Evolutionary conservation across 2,113 vertebrate genomes (phyloP).

Genomic region (Mustela nigripes): DNA sequence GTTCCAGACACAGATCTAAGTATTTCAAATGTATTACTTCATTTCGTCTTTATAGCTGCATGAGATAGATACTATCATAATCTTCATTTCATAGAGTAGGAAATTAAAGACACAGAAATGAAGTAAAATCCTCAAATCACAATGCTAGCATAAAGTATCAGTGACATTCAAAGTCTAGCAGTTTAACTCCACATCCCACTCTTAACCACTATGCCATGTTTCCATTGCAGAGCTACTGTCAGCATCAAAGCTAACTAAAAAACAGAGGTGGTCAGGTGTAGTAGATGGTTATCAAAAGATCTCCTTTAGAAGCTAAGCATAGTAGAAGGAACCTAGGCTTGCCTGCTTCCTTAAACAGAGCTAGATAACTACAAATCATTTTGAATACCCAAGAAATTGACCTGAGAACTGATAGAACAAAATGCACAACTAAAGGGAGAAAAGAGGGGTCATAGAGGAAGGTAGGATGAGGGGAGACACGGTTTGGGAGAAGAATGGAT

Average conservation of each 20-base stretch:
- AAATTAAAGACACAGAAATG: not conserved
- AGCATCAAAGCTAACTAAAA: not conserved
- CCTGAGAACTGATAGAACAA: not conserved
- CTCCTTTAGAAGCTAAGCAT: not conserved
- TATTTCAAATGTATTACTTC: not conserved
- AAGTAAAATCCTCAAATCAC: slow-evolving; percentile 37
- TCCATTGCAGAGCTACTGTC: not conserved
- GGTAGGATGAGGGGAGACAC: not conserved
- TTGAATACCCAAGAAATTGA: not conserved
- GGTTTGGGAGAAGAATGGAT: not conserved
- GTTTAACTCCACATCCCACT: not conserved
- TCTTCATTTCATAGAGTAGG: not conserved
- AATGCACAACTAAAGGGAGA: not conserved
- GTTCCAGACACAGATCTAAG: not conserved
- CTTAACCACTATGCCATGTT: not conserved
- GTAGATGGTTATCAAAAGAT: not conserved
- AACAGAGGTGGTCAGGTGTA: not conserved
- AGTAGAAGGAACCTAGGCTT: not conserved
- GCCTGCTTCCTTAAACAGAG: not conserved
- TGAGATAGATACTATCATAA: not conserved
- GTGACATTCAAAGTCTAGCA: not conserved
- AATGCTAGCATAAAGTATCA: not conserved
- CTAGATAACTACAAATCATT: not conserved
- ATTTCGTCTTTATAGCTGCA: not conserved
- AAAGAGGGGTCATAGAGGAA: not conserved